phyloP scores from a whole-genome alignment of 2,113 vertebrate species.

The Regulus satrapa region DNA sequence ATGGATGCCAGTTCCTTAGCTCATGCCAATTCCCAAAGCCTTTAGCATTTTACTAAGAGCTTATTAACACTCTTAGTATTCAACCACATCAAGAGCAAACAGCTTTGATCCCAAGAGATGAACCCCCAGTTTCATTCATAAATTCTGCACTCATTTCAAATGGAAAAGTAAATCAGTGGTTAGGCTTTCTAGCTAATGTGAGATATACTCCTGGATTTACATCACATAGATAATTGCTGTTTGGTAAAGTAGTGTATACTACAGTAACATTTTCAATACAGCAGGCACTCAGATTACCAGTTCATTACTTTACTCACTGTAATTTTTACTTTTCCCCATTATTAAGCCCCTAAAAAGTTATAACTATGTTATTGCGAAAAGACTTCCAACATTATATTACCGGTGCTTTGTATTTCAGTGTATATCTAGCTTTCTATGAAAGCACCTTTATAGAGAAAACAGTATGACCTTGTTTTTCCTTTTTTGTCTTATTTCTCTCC shows the following conservation, averaged over 20 bases:
- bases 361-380: background rate
- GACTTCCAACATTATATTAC: background rate
- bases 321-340: background rate
- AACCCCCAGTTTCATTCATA: background rate
- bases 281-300: background rate
- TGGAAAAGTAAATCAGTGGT: background rate
- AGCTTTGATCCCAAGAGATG: background rate
- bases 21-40: background rate
- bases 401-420: background rate
- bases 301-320: background rate
- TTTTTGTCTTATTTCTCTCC: slow-evolving; percentile 22
- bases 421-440: background rate
- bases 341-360: background rate
- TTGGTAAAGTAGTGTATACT: background rate
- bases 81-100: background rate
- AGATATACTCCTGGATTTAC: background rate
- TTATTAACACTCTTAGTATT: background rate
- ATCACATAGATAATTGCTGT: background rate
- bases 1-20: too few relatives aligned
- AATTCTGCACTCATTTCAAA: background rate
- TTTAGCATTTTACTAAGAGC: background rate
- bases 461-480: background rate
- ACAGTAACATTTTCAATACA: background rate
- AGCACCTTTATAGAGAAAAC: background rate
- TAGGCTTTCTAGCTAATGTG: background rate